Percentiles rank a stretch among this genome's conserved stretches.
Evolutionary conservation across 1,140 invertebrate species (phyloP).

Genomic region (Sipha flava): DNA sequence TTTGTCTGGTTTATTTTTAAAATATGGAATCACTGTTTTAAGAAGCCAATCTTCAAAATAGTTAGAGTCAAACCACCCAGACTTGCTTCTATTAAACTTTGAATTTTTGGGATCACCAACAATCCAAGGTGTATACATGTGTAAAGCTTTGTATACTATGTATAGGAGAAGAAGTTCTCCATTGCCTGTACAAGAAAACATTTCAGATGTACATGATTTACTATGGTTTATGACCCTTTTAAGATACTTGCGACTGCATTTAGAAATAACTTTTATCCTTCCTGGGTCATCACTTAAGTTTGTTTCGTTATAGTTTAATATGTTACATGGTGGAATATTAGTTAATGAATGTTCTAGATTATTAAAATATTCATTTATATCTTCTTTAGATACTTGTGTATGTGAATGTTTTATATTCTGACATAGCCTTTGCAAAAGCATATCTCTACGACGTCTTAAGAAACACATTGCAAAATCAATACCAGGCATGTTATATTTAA

Average conservation of each 20-base stretch:
- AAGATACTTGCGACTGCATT: too few species aligned
- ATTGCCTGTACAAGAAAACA: slow-evolving; percentile 38
- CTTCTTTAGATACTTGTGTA: too few species aligned
- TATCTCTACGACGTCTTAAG: neutral
- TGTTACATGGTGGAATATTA: too few species aligned
- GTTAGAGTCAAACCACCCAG: slow-evolving; percentile 31
- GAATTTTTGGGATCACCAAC: slow-evolving; percentile 35
- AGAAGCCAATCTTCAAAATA: slow-evolving; percentile 33
- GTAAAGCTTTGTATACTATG: slow-evolving; percentile 37
- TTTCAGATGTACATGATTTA: slow-evolving; percentile 35
- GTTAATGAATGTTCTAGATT: too few species aligned
- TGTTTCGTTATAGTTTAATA: too few species aligned
- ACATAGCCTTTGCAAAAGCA: neutral
- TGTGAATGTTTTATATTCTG: too few species aligned
- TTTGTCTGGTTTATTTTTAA: neutral
- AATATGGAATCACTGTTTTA: slow-evolving; percentile 26
- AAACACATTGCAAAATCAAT: neutral
- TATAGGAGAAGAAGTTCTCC: slow-evolving; percentile 36
- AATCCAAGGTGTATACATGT: slow-evolving; percentile 37
- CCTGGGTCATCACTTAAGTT: too few species aligned
- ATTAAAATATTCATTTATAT: too few species aligned
- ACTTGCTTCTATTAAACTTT: slow-evolving; percentile 37
- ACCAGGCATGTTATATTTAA: slow-evolving; percentile 8
- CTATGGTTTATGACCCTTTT: too few species aligned
- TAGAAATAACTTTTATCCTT: too few species aligned